Conservation (phyloP, 2,797 vertebrate genomes). For the Hydrolagus colliei region DNA sequence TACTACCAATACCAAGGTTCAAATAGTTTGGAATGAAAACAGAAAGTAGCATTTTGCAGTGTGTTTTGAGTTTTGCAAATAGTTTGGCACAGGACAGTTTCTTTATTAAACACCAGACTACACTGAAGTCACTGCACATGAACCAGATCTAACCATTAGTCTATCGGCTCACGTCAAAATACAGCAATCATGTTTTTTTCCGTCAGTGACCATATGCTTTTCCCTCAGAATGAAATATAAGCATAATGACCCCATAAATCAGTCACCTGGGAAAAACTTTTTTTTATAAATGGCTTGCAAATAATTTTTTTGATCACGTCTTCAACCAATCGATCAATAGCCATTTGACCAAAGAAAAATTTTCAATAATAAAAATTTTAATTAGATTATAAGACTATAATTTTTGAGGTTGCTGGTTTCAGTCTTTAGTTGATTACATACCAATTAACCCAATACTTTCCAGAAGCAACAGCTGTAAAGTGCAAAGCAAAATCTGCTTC, state of each 20-base stretch:
- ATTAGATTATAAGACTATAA: not conserved
- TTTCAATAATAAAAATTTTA: not conserved
- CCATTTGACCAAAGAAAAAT: too few relatives aligned
- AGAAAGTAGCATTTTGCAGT: too few relatives aligned
- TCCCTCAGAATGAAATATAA: not conserved
- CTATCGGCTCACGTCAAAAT: not conserved
- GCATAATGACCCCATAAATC: not conserved
- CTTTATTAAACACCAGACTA: not conserved
- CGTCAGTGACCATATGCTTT: not conserved
- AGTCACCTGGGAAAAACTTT: too few relatives aligned
- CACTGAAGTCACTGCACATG: not conserved
- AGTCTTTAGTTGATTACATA: not conserved
- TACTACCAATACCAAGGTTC: not conserved
- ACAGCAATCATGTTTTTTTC: not conserved
- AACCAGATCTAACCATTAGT: not conserved
- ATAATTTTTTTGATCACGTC: too few relatives aligned
- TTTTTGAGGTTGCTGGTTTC: not conserved
- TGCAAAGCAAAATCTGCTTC: too few relatives aligned
- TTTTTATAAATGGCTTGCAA: too few relatives aligned
- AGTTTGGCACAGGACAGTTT: not conserved
- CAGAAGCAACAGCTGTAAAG: not conserved
- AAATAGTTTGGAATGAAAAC: not conserved
- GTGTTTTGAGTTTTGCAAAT: not conserved
- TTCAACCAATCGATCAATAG: too few relatives aligned
- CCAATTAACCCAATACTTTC: too few relatives aligned